Evolutionary conservation across 2,113 vertebrate species (phyloP), one percentile per base, ranked within the genome.

Genomic region (Butorides virescens): DNA sequence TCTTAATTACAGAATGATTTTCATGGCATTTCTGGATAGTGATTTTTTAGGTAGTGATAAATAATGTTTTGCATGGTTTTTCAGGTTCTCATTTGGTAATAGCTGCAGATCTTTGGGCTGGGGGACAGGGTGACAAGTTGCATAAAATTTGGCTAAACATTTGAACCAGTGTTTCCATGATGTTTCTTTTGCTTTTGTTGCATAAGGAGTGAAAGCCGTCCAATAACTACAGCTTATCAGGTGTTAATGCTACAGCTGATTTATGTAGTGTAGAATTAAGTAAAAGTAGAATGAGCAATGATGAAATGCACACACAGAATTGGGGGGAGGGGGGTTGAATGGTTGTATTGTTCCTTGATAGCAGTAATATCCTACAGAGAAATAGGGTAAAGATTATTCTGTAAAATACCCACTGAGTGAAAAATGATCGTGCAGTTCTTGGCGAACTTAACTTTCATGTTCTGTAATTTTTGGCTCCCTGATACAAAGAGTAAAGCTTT

Each of bases 211-310:
- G 50, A 72, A 88, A 72, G 32, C 32, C 53, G 10, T 72, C 19
- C 15, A 39, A 26, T 26, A 75, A 22, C 27, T 85, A 37, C 17
- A 6, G 22, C 16, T 82, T 36, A 19, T 25, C 16, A 23, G 21
- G 13, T 67, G 23, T 42, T 88, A 29, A 37, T 44, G 16, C 2
- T 29, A 17, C n/a, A 65, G 26, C 10, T 83, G 22, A 67, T 47
- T 62, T 71, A 27, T 1, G 2, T 15, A 65, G 49, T 2, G 0
- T n/a, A 34, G 56, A 58, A 53, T 44, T 52, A 13, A 2, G 5
- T 65, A 11, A 58, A 68, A 95, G 8, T 9, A 44, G 34, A 42
- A 46, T 1, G 9, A 55, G 3, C 7, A 14, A 17, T 32, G 47
- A 18, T 49, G 37, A 61, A 73, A 73, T 34, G 7, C 15, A 8